Base-by-base conservation (phyloP, 2,888 invertebrate genomes). In the Eupeodes latifasciatus region DNA sequence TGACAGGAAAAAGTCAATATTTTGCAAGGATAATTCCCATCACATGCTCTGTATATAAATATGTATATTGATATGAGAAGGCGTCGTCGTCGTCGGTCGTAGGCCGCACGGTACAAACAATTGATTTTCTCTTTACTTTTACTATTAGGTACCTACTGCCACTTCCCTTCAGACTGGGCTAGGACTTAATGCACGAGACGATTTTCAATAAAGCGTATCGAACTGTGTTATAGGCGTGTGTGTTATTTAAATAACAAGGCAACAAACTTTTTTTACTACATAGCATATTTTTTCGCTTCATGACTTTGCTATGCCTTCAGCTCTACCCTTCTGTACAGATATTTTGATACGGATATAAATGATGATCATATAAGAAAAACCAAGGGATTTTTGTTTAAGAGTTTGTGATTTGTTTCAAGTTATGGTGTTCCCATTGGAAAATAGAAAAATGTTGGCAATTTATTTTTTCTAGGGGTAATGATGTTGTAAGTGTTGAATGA, bases 161-260 rank as follows among this genome's bases (percentile, higher is more conserved):
- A 53, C 66, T 72, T 67, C 14, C 36, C 59, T 27, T 44, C 51
- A 59, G 12, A 34, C 11, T 10, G 47, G 34, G 36, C 51, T 51
- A 11, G 9, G 44, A 49, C 47, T 10, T 44, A 64, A 55, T 61
- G 67, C 66, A 69, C 19, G 64, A 61, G 74, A 71, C n/a, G 11
- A 16, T 72, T 81, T 78, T 74, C 81, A 85, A 77, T 78, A 61
- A 74, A 81, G 61, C 61, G 51, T 64, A 78, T 75, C 74, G 62
- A 66, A 69, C 53, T 67, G 64, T 81, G 77, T 61, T 62, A 62
- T 62, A 77, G 49, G 78, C 16, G 81, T 40, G 9, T 57, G 62
- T 4, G 81, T 62, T 75, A 75, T 81, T 86, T 74, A 64, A 49
- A 66, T 51, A 64, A 64, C 6, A 27, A 34, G 55, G 6, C 9